phyloP scores from a whole-genome alignment of 2,113 vertebrate species.

The Verasper variegatus region DNA sequence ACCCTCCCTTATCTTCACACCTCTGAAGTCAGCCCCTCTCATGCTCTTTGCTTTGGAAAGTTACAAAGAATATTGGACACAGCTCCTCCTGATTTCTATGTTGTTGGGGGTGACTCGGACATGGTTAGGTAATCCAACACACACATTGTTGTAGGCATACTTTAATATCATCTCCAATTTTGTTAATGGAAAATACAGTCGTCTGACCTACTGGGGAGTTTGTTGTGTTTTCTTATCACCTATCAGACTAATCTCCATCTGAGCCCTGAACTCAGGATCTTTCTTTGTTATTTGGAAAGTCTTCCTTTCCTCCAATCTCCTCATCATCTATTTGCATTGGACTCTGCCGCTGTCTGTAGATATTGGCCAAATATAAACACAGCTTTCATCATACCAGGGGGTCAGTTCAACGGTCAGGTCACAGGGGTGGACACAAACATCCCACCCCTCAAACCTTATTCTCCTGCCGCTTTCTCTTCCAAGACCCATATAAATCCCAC shows the following conservation, averaged over 20 bases:
- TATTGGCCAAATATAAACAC: constrained; percentile 57
- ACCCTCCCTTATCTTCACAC: not conserved
- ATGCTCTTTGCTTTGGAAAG: not conserved
- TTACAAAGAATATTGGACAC: not conserved
- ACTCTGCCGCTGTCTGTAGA: constrained; percentile 54
- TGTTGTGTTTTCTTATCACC: constrained; percentile 29
- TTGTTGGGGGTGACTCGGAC: not conserved
- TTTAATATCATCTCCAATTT: constrained; percentile 2
- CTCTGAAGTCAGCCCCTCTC: not conserved
- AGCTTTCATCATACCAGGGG: constrained; percentile 56
- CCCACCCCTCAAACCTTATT: constrained; percentile 39
- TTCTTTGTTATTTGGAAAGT: constrained; percentile 39
- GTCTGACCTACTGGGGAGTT: constrained; percentile 13
- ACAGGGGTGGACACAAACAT: constrained; percentile 57
- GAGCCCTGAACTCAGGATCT: constrained; percentile 33
- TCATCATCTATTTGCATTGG: constrained; percentile 61
- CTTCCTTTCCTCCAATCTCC: constrained; percentile 44
- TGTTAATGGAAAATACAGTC: constrained; percentile 13
- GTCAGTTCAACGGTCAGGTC: constrained; percentile 51
- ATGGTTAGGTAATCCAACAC: not conserved
- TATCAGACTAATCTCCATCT: constrained; percentile 38
- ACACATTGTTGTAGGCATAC: too few relatives aligned
- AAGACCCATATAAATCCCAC: constrained; percentile 39
- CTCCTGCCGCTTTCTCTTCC: constrained; percentile 37
- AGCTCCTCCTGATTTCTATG: not conserved